These are phyloP conservation scores for Hedya salicella DNA, from an alignment of 2,888 invertebrate genomes.

Conservation along the genomic window DNA sequence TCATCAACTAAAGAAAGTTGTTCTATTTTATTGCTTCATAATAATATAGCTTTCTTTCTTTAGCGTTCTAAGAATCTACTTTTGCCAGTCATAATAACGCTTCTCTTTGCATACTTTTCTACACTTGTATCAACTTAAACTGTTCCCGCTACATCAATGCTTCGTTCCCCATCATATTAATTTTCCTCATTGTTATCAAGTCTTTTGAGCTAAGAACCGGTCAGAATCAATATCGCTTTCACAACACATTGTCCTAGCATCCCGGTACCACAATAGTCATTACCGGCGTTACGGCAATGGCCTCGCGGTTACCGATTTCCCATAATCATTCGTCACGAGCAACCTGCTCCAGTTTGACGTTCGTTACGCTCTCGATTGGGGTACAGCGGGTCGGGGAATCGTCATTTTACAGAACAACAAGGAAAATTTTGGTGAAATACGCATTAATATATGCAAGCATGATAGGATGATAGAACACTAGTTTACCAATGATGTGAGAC, in stretches of 20 bases:
- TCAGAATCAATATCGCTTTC: neutral
- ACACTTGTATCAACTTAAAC: no score
- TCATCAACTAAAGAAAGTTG: no score
- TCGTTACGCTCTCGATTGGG: slow-evolving; percentile 40
- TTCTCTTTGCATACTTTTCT: no score
- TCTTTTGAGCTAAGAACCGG: neutral
- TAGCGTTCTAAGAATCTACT: no score
- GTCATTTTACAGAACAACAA: neutral
- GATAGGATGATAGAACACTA: no score
- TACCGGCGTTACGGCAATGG: slow-evolving; percentile 41
- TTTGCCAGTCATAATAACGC: no score
- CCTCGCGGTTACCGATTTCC: slow-evolving; percentile 42
- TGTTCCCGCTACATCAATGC: no score
- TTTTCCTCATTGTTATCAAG: neutral
- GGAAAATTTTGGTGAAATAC: neutral
- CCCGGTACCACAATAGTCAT: slow-evolving; percentile 26
- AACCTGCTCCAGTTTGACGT: slow-evolving; percentile 38
- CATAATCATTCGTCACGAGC: slow-evolving; percentile 42
- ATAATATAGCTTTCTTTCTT: no score
- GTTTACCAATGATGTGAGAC: no score
- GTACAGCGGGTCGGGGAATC: slow-evolving; percentile 12
- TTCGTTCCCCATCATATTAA: neutral
- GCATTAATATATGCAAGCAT: neutral
- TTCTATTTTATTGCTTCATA: no score
- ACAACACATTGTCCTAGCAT: neutral